Conservation (phyloP, 2,797 vertebrate genomes). For the Masticophis lateralis region DNA sequence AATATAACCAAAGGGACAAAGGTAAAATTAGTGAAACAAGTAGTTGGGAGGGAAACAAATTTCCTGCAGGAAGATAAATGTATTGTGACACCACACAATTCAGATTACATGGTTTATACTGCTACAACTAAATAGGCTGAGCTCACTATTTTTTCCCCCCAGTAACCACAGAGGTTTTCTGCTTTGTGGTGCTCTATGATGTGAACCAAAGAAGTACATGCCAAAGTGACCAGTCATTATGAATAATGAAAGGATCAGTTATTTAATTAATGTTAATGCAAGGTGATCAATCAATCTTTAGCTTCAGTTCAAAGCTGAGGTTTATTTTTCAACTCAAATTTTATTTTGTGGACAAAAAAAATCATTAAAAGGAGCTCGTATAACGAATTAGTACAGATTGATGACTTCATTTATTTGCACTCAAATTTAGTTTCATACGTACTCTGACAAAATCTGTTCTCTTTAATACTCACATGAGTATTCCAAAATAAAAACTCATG, state of each 20-base stretch:
- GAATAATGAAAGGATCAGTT: not conserved
- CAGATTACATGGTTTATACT: not conserved
- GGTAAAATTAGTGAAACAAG: not conserved
- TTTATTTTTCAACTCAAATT: not conserved
- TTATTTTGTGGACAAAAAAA: not conserved
- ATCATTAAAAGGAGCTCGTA: not conserved
- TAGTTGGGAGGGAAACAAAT: not conserved
- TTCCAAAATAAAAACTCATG: not conserved
- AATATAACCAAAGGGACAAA: not conserved
- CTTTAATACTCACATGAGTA: not conserved
- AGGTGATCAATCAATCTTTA: not conserved
- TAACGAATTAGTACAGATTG: not conserved
- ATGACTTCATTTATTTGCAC: not conserved
- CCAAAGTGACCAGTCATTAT: not conserved
- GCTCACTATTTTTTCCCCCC: not conserved
- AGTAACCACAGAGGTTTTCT: not conserved
- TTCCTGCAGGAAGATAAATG: not conserved
- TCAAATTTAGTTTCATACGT: not conserved
- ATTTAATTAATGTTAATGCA: not conserved
- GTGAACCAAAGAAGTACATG: not conserved
- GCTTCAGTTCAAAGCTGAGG: not conserved
- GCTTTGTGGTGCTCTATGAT: not conserved
- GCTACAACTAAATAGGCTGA: not conserved
- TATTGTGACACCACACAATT: not conserved
- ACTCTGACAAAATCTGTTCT: not conserved